A percentile compares a stretch with the other conserved stretches of the same genome.
Evolutionary conservation across 1,140 invertebrate genomes (phyloP).

Genomic region (Magallana gigas): DNA sequence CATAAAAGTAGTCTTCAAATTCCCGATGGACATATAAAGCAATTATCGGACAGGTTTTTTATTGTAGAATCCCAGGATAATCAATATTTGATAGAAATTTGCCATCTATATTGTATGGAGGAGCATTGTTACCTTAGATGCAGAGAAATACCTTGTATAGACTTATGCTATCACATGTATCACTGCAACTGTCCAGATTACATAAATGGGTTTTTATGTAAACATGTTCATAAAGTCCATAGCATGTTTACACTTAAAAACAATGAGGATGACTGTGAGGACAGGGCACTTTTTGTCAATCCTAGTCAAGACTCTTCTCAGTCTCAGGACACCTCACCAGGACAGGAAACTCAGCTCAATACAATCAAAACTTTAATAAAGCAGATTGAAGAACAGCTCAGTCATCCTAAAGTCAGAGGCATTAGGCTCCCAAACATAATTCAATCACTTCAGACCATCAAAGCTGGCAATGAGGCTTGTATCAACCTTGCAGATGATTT

Average conservation of each 20-base stretch:
- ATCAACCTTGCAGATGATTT: not conserved
- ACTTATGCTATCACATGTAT: conserved; percentile 39
- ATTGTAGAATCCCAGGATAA: not conserved
- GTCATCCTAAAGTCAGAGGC: conserved; percentile 9
- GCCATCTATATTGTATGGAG: not conserved
- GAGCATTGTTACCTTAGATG: conserved; percentile 24
- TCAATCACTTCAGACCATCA: conserved; percentile 18
- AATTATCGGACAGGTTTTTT: not conserved
- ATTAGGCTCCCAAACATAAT: conserved; percentile 17
- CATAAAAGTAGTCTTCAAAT: not conserved
- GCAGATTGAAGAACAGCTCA: not conserved
- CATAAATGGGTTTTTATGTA: conserved; percentile 33
- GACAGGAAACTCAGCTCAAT: not conserved
- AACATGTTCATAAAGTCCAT: conserved; percentile 38
- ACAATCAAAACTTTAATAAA: not conserved
- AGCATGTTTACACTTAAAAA: not conserved
- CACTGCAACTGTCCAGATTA: conserved; percentile 21
- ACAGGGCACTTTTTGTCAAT: not conserved
- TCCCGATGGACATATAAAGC: not conserved
- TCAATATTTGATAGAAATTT: not conserved
- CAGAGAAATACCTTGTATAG: not conserved
- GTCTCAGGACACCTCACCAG: not conserved
- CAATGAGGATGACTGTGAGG: not conserved
- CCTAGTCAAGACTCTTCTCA: not conserved
- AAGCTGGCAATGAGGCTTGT: conserved; percentile 30